phyloP scores from a whole-genome alignment of 2,888 invertebrate species.

The Tetragonula carbonaria region DNA sequence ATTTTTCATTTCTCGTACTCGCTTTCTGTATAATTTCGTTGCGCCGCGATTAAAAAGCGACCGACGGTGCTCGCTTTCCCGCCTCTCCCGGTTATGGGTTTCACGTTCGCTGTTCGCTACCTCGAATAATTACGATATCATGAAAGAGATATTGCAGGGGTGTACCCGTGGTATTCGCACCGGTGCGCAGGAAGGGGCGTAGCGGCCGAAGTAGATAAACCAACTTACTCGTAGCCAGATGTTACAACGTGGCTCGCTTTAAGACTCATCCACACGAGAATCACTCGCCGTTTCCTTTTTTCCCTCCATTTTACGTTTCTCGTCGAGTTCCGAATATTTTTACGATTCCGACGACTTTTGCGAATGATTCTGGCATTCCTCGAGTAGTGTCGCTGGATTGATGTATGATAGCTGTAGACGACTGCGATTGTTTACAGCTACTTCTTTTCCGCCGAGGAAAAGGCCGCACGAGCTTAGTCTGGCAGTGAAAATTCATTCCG shows the following conservation, averaged over 20 bases:
- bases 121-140: conserved; percentile 69
- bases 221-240: conserved; percentile 61
- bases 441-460: no score
- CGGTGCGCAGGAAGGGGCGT: conserved; percentile 59
- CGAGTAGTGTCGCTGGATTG: no score
- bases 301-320: background rate
- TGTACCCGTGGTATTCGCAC: conserved; percentile 55
- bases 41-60: conserved; percentile 18
- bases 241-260: conserved; percentile 50
- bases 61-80: background rate
- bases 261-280: conserved; percentile 39
- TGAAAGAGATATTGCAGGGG: conserved; percentile 57
- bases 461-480: no score
- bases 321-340: background rate
- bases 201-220: conserved; percentile 63
- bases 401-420: no score
- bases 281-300: background rate
- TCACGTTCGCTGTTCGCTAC: conserved; percentile 47
- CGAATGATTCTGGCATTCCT: no score
- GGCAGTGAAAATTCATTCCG: no score
- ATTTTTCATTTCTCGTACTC: conserved; percentile 11
- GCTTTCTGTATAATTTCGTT: background rate
- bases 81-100: conserved; percentile 21
- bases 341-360: background rate
- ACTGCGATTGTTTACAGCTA: no score